Evolutionary conservation across 2,888 invertebrate species (phyloP).

Genomic region (Metalampra italica): DNA sequence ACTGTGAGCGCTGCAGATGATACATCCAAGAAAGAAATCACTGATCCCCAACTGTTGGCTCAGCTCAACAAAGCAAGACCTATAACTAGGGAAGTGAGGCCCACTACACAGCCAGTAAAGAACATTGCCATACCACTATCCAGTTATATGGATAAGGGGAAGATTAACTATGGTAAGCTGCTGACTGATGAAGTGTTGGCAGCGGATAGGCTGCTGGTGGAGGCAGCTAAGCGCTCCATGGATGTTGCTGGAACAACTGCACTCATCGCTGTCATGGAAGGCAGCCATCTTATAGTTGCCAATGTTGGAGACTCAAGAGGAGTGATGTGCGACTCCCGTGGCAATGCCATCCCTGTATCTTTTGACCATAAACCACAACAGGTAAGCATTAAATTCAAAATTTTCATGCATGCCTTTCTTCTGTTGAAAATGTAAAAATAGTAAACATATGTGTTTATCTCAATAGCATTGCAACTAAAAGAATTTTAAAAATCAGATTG

Average conservation of each 20-base stretch:
- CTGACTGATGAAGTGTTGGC: conserved; percentile 92
- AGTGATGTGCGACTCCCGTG: conserved; percentile 94
- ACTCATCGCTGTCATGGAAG: conserved; percentile 91
- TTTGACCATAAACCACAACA: conserved; percentile 98
- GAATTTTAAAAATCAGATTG: too few species aligned
- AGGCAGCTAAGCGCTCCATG: conserved; percentile 88
- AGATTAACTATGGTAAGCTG: conserved; percentile 88
- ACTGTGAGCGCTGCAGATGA: conserved; percentile 81
- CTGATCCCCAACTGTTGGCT: conserved; percentile 82
- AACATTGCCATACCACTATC: conserved; percentile 71
- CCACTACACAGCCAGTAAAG: conserved; percentile 61
- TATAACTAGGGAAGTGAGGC: conserved; percentile 80
- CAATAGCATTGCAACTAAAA: too few species aligned
- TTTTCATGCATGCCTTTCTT: too few species aligned
- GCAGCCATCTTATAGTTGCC: conserved; percentile 90
- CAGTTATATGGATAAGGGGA: conserved; percentile 85
- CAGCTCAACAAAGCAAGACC: conserved; percentile 81
- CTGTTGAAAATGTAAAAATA: too few species aligned
- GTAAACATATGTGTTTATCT: too few species aligned
- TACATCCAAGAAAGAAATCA: conserved; percentile 78
- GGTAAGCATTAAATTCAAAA: conserved; percentile 63
- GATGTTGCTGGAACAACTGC: conserved; percentile 94
- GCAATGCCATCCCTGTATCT: conserved; percentile 93
- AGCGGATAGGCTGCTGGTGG: conserved; percentile 89
- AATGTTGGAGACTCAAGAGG: conserved; percentile 98